Base-by-base conservation (phyloP, 1,140 invertebrate species). In the Oryzaephilus surinamensis region DNA sequence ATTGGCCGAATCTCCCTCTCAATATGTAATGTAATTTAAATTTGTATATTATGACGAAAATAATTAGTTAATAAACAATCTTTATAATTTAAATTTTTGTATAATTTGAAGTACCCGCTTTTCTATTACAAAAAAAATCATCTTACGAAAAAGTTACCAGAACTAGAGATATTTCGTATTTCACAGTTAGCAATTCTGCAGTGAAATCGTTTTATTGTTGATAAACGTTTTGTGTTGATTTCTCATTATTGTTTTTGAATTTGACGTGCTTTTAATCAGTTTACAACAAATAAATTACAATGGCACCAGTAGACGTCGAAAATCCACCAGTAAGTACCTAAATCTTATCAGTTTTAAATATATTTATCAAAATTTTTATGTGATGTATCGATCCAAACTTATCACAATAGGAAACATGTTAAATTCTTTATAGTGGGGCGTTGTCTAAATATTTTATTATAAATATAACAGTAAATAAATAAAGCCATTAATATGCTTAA, bases 1-100 rank as follows among this genome's bases (percentile, higher is more conserved):
- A 74, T 35, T 86, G 82, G 84, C 82, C 83, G 0, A 78, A 77
- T 58, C 76, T 85, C 52, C 80, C 81, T 10, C 63, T 86, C 21
- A 81, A 71, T 33, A 35, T 57, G 20, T 52, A 42, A 49, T 33
- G 41, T 33, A 17, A 36, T 45, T 17, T 33, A 32, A 27, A 26
- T 8, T 27, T 24, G 30, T 40, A 18, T 4, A 12, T 6, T 4
- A 30, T 4, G 10, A 15, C 8, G 11, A 14, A 15, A n/a, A 12
- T 12, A 30, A 30, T 6, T 30, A 15, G n/a, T n/a, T n/a, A n/a
- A n/a, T n/a, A n/a, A n/a, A n/a, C n/a, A n/a, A n/a, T n/a, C n/a
- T n/a, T n/a, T n/a, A n/a, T n/a, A n/a, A n/a, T n/a, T n/a, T n/a
- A n/a, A n/a, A n/a, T n/a, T n/a, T n/a, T n/a, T n/a, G n/a, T n/a